These are phyloP conservation scores for Saturnia pavonia DNA, from an alignment of 2,888 invertebrate species.

Conservation along the genomic window DNA sequence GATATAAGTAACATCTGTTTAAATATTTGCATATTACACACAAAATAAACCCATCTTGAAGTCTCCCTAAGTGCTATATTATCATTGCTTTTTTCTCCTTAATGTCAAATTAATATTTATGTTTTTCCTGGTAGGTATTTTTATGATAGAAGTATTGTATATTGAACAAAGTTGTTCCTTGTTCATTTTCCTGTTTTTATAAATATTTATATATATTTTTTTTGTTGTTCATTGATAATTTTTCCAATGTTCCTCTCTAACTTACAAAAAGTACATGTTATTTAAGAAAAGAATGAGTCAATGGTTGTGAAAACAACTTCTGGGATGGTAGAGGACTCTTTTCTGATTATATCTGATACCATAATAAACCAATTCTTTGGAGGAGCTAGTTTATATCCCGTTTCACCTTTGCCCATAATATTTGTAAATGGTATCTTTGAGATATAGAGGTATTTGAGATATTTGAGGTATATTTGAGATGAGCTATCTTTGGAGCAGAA, in stretches of 20 bases:
- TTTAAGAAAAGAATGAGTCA: no score
- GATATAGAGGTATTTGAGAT: no score
- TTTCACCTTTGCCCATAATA: no score
- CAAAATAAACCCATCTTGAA: not conserved
- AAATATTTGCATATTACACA: not conserved
- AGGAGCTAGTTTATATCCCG: no score
- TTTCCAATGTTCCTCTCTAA: not conserved
- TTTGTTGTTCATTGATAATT: not conserved
- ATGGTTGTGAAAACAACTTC: no score
- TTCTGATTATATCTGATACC: no score
- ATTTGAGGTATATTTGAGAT: no score
- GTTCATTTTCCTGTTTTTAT: not conserved
- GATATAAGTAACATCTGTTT: not conserved
- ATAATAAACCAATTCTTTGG: no score
- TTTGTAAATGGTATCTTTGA: no score
- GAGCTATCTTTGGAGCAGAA: no score
- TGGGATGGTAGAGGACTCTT: no score
- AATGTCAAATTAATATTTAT: not conserved
- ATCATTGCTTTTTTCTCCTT: not conserved
- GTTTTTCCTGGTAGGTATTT: not conserved
- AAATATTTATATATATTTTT: not conserved
- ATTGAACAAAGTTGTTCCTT: not conserved
- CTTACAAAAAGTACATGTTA: not conserved
- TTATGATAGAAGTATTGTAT: not conserved
- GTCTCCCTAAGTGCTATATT: not conserved